Evolutionary conservation across 64 coral and sea anemone species (phyloP).

Genomic region (Cladopsammia gracilis): DNA sequence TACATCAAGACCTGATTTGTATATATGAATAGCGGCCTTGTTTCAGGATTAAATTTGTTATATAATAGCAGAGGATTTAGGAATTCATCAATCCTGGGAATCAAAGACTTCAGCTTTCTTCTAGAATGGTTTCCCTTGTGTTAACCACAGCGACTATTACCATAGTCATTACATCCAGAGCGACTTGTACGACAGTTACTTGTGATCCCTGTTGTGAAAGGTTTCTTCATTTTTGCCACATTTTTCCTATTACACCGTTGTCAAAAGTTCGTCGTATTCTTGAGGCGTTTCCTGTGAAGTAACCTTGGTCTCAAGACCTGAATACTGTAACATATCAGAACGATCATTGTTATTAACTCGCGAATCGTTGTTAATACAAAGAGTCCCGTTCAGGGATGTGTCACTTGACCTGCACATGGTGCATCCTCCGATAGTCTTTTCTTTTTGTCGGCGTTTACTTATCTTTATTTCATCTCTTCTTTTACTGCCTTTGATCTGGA

Average conservation of each 20-base stretch:
- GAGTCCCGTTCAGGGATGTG: background rate
- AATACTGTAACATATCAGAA: too few relatives aligned
- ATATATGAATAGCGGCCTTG: too few relatives aligned
- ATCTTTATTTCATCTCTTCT: background rate
- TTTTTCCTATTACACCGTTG: background rate
- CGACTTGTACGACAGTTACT: background rate
- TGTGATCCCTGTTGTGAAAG: too few relatives aligned
- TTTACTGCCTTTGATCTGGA: slow-evolving; percentile 30
- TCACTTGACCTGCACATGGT: background rate
- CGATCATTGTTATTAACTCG: slow-evolving; percentile 9
- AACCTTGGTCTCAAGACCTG: background rate
- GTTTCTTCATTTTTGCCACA: too few relatives aligned
- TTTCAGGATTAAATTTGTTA: too few relatives aligned
- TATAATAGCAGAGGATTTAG: too few relatives aligned
- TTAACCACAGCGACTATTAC: background rate
- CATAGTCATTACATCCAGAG: background rate
- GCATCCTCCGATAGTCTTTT: background rate
- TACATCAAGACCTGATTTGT: too few relatives aligned
- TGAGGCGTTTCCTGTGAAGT: background rate
- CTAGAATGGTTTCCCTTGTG: too few relatives aligned
- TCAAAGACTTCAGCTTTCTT: background rate
- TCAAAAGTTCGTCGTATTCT: background rate
- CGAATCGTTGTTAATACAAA: background rate
- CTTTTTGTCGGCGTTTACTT: background rate
- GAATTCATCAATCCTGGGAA: too few relatives aligned